These are phyloP conservation scores for Dysidea cf. avara DNA, from an alignment of 37 sponge, comb jelly and placozoan genomes.

Conservation along the genomic window DNA sequence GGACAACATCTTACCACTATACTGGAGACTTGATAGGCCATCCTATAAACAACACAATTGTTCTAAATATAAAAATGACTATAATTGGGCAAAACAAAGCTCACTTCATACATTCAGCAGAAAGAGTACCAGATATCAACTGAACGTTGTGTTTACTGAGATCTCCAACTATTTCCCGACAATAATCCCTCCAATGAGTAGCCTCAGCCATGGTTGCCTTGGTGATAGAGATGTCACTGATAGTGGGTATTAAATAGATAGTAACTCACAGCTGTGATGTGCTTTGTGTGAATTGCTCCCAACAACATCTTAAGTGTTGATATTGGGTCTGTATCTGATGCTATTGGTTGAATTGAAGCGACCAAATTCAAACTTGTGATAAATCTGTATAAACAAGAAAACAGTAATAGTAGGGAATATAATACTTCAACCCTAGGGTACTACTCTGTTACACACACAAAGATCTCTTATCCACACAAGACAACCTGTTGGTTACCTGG, in stretches of 20 bases:
- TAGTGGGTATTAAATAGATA: neutral
- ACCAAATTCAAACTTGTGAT: too few relatives aligned
- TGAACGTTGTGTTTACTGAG: constrained; percentile 25
- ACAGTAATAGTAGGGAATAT: too few relatives aligned
- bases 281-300: neutral
- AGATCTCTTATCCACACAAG: too few relatives aligned
- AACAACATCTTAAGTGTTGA: neutral
- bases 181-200: constrained; percentile 10
- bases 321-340: neutral
- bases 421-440: too few relatives aligned
- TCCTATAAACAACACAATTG: neutral
- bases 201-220: neutral
- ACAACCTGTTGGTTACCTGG: too few relatives aligned
- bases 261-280: neutral
- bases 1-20: constrained; percentile 34
- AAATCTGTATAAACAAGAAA: too few relatives aligned
- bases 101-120: constrained; percentile 19
- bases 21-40: constrained; percentile 8
- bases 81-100: neutral
- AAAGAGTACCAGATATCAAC: constrained; percentile 16
- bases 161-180: constrained; percentile 22
- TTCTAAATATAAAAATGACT: neutral
- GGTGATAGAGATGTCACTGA: constrained; percentile 1
- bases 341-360: too few relatives aligned
- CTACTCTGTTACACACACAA: too few relatives aligned